Percentiles rank a stretch among this genome's conserved stretches.
Conservation (phyloP, 2,797 vertebrate species). For the Urosaurus nigricauda region DNA sequence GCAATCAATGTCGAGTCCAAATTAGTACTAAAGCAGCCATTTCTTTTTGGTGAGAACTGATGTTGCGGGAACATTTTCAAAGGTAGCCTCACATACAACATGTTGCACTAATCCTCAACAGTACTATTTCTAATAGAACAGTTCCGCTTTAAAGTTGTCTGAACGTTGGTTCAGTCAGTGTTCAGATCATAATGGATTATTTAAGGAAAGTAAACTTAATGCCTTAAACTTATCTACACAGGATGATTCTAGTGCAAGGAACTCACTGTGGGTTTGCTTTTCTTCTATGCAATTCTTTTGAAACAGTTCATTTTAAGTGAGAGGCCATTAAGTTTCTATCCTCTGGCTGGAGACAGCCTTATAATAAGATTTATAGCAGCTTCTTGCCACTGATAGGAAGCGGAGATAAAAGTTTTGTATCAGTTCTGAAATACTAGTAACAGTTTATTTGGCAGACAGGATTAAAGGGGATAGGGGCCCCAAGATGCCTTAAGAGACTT, state of each 20-base stretch:
- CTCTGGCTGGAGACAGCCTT: slow-evolving; percentile 21
- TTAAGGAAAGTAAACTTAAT: slow-evolving; percentile 1
- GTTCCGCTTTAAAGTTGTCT: slow-evolving; percentile 2
- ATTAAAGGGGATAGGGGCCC: slow-evolving; percentile 28
- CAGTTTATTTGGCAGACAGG: slow-evolving; percentile 36
- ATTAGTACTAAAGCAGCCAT: not conserved
- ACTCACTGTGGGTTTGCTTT: accelerated
- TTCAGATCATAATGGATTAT: slow-evolving; percentile 12
- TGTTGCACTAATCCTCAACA: not conserved
- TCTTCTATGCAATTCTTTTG: not conserved
- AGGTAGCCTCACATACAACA: not conserved
- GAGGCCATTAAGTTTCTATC: slow-evolving; percentile 27
- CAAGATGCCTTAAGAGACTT: slow-evolving; percentile 39
- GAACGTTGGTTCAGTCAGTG: not conserved
- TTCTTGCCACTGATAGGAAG: slow-evolving; percentile 37
- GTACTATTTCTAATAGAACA: not conserved
- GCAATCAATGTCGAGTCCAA: too few relatives aligned
- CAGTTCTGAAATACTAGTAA: slow-evolving; percentile 42
- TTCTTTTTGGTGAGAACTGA: not conserved
- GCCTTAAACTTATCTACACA: not conserved
- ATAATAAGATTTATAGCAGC: slow-evolving; percentile 30
- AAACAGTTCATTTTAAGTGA: not conserved
- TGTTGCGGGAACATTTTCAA: not conserved
- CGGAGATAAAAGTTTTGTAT: slow-evolving; percentile 32
- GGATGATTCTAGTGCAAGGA: not conserved